phyloP scores from a whole-genome alignment of 2,888 invertebrate genomes.

The Isoperla grammatica region DNA sequence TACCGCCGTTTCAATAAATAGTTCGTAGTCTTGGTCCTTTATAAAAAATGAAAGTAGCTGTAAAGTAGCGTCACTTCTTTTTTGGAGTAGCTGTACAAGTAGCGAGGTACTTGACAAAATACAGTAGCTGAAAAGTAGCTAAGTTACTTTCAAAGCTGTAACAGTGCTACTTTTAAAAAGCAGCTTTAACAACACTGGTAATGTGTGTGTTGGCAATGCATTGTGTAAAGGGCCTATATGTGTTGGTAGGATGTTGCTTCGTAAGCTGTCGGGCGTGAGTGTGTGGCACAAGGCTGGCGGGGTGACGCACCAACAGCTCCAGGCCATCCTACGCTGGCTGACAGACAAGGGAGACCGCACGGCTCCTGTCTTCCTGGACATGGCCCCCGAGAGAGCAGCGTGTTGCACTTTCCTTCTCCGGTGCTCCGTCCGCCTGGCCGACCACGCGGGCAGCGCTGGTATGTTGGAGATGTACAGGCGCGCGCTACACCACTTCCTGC shows the following conservation, averaged over 20 bases:
- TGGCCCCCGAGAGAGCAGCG: slow-evolving; percentile 58
- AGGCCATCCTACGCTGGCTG: slow-evolving; percentile 45
- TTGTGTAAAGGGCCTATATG: too few species aligned
- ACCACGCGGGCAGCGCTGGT: slow-evolving; percentile 32
- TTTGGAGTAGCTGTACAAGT: too few species aligned
- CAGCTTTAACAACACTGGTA: too few species aligned
- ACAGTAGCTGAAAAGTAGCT: too few species aligned
- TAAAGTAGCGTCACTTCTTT: too few species aligned
- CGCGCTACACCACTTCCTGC: slow-evolving; percentile 54
- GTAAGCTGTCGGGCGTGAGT: slow-evolving; percentile 26
- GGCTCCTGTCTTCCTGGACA: slow-evolving; percentile 58
- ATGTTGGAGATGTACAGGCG: slow-evolving; percentile 50
- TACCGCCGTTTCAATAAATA: too few species aligned
- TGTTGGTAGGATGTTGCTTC: slow-evolving; percentile 24
- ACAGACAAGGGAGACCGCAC: slow-evolving; percentile 60
- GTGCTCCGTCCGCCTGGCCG: slow-evolving; percentile 52
- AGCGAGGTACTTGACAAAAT: too few species aligned
- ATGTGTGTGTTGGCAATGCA: too few species aligned
- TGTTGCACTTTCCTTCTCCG: slow-evolving; percentile 59
- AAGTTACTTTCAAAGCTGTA: too few species aligned
- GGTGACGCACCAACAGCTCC: slow-evolving; percentile 21
- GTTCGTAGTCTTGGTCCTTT: too few species aligned
- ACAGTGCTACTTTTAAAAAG: too few species aligned
- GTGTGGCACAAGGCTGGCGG: slow-evolving; percentile 23
- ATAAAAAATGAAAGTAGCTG: too few species aligned